Evolutionary conservation across 2,797 vertebrate species (phyloP), one percentile per base, ranked within the genome.

Genomic region (Leptatherina wallacei): DNA sequence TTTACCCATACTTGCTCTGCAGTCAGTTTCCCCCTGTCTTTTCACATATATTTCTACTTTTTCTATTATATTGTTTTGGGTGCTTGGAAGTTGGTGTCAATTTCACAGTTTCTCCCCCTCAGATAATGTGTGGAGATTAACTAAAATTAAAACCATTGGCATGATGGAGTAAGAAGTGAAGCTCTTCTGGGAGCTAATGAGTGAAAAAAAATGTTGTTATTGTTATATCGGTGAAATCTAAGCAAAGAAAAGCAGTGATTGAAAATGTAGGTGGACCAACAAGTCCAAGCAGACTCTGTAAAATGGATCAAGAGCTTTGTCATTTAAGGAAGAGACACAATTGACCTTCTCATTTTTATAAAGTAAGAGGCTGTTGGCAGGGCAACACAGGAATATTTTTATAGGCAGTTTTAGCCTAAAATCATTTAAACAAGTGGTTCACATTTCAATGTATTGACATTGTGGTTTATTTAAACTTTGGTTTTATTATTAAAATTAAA

Each of bases 191-290:
- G 57, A 10, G 6, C 2, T 18, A 59, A 13, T 4, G 5, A 12
- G 33, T 22, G 11, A 49, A 35, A 35, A 49, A 40, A 40, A 2
- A 14, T 27, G 32, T 47, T 47, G 27, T 33, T 58, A 27, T n/a
- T 33, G 24, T 7, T 22, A 5, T 33, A 40, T 69, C 16, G 35
- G 57, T 38, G 20, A 52, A 1, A 18, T n/a, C 30, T 12, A 13
- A 18, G 68, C 49, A 35, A 38, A 54, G 38, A 40, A 56, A 65
- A 70, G 30, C n/a, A 55, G 36, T 64, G 33, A 75, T 64, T 51
- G 30, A 0, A 27, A 70, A 32, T 27, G 30, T 42, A 68, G 40
- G 40, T 54, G 63, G 18, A 60, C 32, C 29, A 24, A 27, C 16
- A 32, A 49, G 51, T 13, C 22, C 7, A 40, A n/a, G 8, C 35